Evolutionary conservation across 2,888 invertebrate species (phyloP).

Genomic region (Sturmia bella): DNA sequence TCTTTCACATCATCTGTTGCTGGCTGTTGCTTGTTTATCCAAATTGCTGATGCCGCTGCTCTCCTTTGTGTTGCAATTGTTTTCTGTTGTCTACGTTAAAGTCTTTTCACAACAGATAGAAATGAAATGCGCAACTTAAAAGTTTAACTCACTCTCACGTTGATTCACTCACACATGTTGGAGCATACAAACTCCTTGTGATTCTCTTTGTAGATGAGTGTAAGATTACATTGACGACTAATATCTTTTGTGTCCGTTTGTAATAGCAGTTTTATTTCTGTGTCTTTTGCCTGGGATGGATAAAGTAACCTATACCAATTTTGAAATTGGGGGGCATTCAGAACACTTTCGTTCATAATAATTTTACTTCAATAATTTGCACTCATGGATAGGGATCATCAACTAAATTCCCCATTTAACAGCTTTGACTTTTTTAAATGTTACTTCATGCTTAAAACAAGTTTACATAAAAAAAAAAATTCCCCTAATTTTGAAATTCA

Average conservation of each 20-base stretch:
- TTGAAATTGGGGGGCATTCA: too few relatives aligned
- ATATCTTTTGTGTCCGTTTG: conserved; percentile 7
- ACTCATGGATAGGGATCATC: too few relatives aligned
- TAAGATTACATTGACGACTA: conserved; percentile 34
- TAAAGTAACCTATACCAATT: not conserved
- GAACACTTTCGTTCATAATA: too few relatives aligned
- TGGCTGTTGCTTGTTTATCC: conserved; percentile 15
- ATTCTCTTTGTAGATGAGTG: conserved; percentile 46
- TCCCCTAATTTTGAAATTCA: too few relatives aligned
- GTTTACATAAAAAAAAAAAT: too few relatives aligned
- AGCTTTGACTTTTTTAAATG: too few relatives aligned
- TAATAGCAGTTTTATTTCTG: not conserved
- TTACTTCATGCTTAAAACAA: too few relatives aligned
- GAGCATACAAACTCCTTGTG: conserved; percentile 5
- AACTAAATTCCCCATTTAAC: too few relatives aligned
- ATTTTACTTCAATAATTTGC: too few relatives aligned
- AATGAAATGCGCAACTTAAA: conserved; percentile 47
- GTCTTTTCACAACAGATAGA: not conserved
- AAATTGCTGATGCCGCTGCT: conserved; percentile 21
- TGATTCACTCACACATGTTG: conserved; percentile 23
- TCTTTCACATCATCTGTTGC: conserved; percentile 55
- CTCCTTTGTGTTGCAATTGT: conserved; percentile 12
- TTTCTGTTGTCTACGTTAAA: conserved; percentile 17
- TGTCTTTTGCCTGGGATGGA: conserved; percentile 8
- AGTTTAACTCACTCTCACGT: conserved; percentile 50